phyloP scores from a whole-genome alignment of 2,888 invertebrate genomes.

The Cloeon dipterum region DNA sequence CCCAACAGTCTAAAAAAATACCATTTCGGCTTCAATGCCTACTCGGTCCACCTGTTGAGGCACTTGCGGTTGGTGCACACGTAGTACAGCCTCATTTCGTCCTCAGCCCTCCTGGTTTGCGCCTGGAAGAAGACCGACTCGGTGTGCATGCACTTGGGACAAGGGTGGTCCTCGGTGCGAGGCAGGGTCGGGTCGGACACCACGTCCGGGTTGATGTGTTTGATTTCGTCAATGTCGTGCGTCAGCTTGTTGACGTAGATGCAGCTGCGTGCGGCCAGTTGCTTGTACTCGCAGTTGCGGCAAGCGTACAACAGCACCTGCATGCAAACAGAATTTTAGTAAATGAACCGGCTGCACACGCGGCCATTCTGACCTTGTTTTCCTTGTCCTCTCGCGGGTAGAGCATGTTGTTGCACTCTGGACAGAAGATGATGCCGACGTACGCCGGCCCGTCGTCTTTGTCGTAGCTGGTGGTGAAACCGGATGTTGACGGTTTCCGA shows the following conservation, averaged over 20 bases:
- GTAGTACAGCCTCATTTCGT: constrained; percentile 94
- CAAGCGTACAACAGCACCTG: too few species aligned
- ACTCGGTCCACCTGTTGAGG: constrained; percentile 92
- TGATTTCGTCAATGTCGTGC: constrained; percentile 98
- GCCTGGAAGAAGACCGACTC: constrained; percentile 99
- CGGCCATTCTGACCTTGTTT: constrained; percentile 71
- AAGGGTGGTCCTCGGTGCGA: constrained; percentile 93
- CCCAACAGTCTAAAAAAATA: too few species aligned
- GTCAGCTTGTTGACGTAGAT: constrained; percentile 99
- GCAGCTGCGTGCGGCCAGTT: constrained; percentile 91
- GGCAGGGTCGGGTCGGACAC: constrained; percentile 96
- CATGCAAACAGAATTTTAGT: constrained; percentile 5
- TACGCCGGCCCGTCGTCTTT: constrained; percentile 75
- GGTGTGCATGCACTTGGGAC: constrained; percentile 82
- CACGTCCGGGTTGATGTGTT: constrained; percentile 95
- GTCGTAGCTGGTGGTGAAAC: constrained; percentile 25
- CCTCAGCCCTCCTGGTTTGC: constrained; percentile 88
- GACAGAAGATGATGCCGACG: constrained; percentile 95
- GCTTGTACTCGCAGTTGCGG: constrained; percentile 93
- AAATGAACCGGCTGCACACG: constrained; percentile 5
- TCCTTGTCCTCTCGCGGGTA: constrained; percentile 99
- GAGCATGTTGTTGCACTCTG: constrained; percentile 99
- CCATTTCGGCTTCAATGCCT: too few species aligned
- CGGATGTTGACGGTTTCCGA: too few species aligned
- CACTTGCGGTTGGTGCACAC: constrained; percentile 85